These are phyloP conservation scores for Dendrolimus pini DNA, from an alignment of 2,888 invertebrate genomes.

Conservation along the genomic window DNA sequence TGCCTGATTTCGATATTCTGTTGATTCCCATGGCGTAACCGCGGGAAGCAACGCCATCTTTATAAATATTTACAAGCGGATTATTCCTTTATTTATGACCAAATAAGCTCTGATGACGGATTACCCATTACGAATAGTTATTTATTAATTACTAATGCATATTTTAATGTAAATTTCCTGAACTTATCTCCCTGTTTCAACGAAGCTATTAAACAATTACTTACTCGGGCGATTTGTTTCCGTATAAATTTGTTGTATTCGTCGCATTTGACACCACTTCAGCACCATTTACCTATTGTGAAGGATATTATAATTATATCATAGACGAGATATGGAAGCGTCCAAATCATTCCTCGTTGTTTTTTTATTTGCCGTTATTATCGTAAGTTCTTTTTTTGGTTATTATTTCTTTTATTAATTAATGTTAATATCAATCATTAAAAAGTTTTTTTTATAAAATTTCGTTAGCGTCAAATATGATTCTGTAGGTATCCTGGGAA, in stretches of 20 bases:
- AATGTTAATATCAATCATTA: no score
- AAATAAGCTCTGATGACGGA: neutral
- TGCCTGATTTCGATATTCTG: no score
- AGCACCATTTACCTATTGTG: conserved; percentile 40
- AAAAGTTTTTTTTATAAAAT: no score
- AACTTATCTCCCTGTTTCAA: neutral
- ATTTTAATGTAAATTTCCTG: neutral
- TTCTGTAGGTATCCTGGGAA: no score
- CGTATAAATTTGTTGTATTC: conserved; percentile 26
- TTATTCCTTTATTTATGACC: neutral
- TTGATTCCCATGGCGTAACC: no score
- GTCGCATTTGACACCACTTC: conserved; percentile 44
- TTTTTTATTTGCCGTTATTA: no score
- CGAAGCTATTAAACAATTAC: conserved; percentile 14
- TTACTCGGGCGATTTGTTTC: conserved; percentile 36
- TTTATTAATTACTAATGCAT: neutral
- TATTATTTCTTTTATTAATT: no score
- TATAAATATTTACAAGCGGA: no score
- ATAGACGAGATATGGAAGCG: neutral
- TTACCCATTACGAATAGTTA: neutral
- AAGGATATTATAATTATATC: conserved; percentile 4
- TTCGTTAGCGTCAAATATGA: no score
- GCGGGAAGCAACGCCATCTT: no score
- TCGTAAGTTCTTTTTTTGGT: no score
- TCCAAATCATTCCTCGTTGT: neutral